Evolutionary conservation across 2,888 invertebrate species (phyloP).

Genomic region (Microchrysa polita): DNA sequence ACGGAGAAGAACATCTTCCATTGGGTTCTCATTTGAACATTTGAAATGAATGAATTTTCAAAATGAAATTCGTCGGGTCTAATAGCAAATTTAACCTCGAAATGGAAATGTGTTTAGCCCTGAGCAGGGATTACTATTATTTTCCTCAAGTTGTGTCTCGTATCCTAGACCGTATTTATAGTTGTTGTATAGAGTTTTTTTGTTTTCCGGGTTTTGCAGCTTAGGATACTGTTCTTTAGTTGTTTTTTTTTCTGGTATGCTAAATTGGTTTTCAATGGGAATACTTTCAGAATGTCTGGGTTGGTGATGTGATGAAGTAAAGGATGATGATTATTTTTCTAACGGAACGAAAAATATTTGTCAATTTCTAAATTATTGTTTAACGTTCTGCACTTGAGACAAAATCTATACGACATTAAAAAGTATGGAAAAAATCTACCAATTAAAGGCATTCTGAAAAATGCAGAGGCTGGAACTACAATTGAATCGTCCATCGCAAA

Average conservation of each 20-base stretch:
- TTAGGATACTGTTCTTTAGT: background rate
- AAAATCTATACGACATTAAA: no score
- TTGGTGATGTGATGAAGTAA: no score
- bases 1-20: background rate
- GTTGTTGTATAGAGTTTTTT: background rate
- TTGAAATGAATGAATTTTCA: slow-evolving; percentile 1
- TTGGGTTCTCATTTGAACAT: background rate
- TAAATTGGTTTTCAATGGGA: background rate
- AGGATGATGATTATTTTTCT: no score
- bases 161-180: background rate
- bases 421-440: no score
- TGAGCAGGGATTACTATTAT: background rate
- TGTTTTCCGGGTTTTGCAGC: background rate
- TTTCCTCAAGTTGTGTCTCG: background rate
- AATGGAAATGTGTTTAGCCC: slow-evolving; percentile 9
- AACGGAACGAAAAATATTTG: no score
- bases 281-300: background rate
- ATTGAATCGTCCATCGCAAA: no score
- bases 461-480: no score
- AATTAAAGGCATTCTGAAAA: no score
- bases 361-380: no score
- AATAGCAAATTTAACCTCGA: slow-evolving; percentile 8
- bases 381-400: no score
- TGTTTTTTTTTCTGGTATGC: background rate
- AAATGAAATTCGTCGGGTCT: slow-evolving; percentile 1